phyloP scores from a whole-genome alignment of 1,140 invertebrate genomes.

The Sarcophaga bullata region DNA sequence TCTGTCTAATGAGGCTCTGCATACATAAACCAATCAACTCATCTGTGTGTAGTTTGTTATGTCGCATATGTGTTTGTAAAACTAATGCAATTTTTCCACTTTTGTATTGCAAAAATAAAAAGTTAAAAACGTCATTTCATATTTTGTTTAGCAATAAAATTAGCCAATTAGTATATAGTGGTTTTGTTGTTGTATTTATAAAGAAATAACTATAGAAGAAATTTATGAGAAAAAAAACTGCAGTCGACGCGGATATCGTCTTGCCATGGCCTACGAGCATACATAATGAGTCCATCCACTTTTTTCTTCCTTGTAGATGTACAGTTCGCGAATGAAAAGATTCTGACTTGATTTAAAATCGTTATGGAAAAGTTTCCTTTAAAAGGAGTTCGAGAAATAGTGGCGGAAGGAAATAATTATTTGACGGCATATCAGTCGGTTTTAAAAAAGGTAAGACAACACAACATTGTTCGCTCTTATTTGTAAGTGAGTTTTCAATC shows the following conservation, averaged over 20 bases:
- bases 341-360: constrained; percentile 27
- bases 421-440: constrained; percentile 68
- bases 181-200: background rate
- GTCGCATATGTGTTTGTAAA: constrained; percentile 11
- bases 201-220: background rate
- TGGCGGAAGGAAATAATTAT: constrained; percentile 64
- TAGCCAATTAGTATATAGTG: background rate
- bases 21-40: background rate
- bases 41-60: background rate
- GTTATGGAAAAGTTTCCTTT: constrained; percentile 69
- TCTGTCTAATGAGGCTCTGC: no score
- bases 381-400: constrained; percentile 65
- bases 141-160: background rate
- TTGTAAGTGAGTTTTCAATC: no score
- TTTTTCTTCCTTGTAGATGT: constrained; percentile 33
- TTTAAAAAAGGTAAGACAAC: constrained; percentile 67
- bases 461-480: no score
- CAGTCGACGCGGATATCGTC: no score
- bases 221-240: background rate
- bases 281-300: background rate
- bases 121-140: background rate
- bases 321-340: background rate
- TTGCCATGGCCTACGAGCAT: no score
- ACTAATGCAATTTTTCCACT: constrained; percentile 30
- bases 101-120: background rate